Base-by-base conservation (phyloP, 1,140 invertebrate species). In the Scaptomyza montana region DNA sequence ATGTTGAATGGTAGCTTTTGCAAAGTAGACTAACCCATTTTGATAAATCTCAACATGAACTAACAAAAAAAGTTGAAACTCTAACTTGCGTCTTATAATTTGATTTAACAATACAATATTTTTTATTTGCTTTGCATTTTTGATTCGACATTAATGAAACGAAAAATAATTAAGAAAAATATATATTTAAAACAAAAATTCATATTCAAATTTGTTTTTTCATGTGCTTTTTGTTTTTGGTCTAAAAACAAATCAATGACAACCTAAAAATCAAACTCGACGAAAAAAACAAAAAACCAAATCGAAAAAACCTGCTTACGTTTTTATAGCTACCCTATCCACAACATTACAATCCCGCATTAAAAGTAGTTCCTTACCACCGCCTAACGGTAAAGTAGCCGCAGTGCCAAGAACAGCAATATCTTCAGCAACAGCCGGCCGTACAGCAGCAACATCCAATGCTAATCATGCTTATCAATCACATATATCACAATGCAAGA, bases 321-420 rank as follows among this genome's bases (percentile, higher is more conserved):
- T 85, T 90, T 75, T 93, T 93, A 89, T 93, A 93, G 93, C 93
- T 70, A 93, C 93, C 92, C 89, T 93, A 84, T 90, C 91, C 86
- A 93, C 93, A 84, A 91, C 92, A 91, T 91, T 91, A 84, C 92
- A 92, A 90, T 91, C 91, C 89, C 93, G 93, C 89, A 92, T 92
- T 85, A 93, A 93, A 92, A 93, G 91, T 93, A 93, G 92, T 91
- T 92, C 92, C 78, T 78, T 90, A 74, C 85, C 91, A 85, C 81
- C 90, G 78, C 82, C 90, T 78, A 91, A 78, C 69, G 91, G 90
- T 91, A 91, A 81, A 90, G 79, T 89, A 84, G 76, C 68, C 76
- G 82, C 91, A 73, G 73, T 80, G 78, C 63, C 73, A 76, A 49
- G 78, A 81, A 56, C 82, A 80, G 72, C 86, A 77, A 54, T 12